Percentiles rank a stretch among this genome's conserved stretches.
phyloP scores from a whole-genome alignment of 2,797 vertebrate genomes.

The Anguilla obscura region DNA sequence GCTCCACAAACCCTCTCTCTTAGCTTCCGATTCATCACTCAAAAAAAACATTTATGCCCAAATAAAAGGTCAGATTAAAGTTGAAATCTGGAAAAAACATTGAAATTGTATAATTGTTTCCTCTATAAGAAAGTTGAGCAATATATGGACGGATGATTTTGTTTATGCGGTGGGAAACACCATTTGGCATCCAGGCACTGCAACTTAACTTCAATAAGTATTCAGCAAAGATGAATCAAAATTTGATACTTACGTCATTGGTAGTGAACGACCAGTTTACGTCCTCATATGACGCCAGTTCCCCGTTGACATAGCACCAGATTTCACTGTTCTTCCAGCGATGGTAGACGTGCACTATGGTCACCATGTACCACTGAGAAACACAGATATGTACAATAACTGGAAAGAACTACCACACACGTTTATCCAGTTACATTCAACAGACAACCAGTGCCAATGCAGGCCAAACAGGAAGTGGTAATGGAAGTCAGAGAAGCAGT shows the following conservation, averaged over 20 bases:
- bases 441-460: slow-evolving; percentile 6
- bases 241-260: slow-evolving; percentile 84
- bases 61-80: neutral
- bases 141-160: slow-evolving; percentile 15
- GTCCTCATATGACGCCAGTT: slow-evolving; percentile 92
- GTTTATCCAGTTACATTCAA: neutral
- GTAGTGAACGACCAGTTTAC: slow-evolving; percentile 98
- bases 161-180: neutral
- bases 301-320: slow-evolving; percentile 94
- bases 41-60: neutral
- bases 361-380: slow-evolving; percentile 97
- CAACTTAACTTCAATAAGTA: neutral
- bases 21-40: neutral
- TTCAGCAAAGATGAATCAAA: neutral
- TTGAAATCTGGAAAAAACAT: neutral
- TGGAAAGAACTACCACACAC: too few relatives aligned
- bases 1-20: neutral
- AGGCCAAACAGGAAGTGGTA: neutral
- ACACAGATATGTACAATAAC: slow-evolving; percentile 32
- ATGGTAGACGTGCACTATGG: slow-evolving; percentile 93
- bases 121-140: neutral
- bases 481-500: neutral
- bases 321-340: slow-evolving; percentile 99
- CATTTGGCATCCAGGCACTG: neutral
- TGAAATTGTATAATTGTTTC: neutral